Evolutionary conservation across 2,797 vertebrate genomes (phyloP).

Genomic region (Eleutherodactylus coqui): DNA sequence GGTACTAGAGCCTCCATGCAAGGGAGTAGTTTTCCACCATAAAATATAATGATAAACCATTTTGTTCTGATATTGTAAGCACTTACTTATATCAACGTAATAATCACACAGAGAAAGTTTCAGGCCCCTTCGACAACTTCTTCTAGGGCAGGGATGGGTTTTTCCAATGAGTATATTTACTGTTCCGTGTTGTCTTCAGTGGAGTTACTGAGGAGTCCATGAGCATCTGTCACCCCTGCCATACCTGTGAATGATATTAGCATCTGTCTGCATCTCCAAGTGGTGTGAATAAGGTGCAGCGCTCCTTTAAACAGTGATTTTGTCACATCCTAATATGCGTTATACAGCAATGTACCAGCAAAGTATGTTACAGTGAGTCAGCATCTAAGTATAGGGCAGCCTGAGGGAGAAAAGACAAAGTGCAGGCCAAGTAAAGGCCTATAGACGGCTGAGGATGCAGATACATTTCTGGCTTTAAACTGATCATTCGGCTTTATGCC

Average conservation of each 20-base stretch:
- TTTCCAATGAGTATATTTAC: background rate
- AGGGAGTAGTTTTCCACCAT: too few species aligned
- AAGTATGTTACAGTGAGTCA: constrained; percentile 4
- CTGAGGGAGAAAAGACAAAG: background rate
- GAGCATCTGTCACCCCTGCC: background rate
- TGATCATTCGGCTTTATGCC: background rate
- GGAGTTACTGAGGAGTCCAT: too few species aligned
- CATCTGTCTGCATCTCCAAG: background rate
- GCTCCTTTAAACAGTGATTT: background rate
- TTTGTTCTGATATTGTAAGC: too few species aligned
- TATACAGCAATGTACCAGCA: constrained; percentile 2
- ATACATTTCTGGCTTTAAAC: background rate
- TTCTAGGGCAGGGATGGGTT: background rate
- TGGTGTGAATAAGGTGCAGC: background rate
- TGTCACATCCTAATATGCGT: constrained; percentile 8
- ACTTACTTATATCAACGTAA: too few species aligned
- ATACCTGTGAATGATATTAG: background rate
- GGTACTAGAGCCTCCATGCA: too few species aligned
- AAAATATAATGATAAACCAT: too few species aligned
- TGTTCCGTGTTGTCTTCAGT: background rate
- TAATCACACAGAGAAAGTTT: too few species aligned
- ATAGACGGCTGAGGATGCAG: background rate
- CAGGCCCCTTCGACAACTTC: too few species aligned
- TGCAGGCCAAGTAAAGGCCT: background rate
- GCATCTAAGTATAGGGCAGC: constrained; percentile 10